Percentiles rank a stretch among this genome's conserved stretches.
Conservation (phyloP, 2,113 vertebrate genomes). For the Tauraco erythrolophus region DNA sequence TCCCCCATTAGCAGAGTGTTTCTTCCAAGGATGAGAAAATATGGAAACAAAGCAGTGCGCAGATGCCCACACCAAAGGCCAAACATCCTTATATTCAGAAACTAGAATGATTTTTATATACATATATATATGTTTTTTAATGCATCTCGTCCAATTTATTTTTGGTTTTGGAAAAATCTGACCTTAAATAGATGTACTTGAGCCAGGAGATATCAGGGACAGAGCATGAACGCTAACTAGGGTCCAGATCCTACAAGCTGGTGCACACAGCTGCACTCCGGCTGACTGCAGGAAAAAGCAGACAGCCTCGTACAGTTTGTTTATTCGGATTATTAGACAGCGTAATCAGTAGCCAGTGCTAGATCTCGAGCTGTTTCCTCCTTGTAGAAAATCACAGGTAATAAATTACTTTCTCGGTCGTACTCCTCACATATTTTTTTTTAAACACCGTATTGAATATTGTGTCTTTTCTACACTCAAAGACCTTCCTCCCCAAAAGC, state of each 20-base stretch:
- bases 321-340: background rate
- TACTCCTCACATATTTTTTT: background rate
- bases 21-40: background rate
- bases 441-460: background rate
- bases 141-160: background rate
- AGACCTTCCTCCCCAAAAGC: background rate
- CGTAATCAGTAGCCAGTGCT: background rate
- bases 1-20: background rate
- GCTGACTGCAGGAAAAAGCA: background rate
- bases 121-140: too few relatives aligned
- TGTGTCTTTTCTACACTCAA: background rate
- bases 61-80: background rate
- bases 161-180: background rate
- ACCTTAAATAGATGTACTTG: background rate
- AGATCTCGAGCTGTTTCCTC: background rate
- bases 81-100: background rate
- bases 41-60: background rate
- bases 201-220: background rate
- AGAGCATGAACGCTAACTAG: background rate
- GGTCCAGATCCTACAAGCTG: background rate
- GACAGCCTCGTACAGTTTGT: background rate
- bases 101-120: background rate
- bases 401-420: background rate
- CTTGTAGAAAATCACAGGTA: background rate
- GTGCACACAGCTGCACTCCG: background rate